These are phyloP conservation scores for Esox niger DNA, from an alignment of 2,113 vertebrate species.

Conservation along the genomic window DNA sequence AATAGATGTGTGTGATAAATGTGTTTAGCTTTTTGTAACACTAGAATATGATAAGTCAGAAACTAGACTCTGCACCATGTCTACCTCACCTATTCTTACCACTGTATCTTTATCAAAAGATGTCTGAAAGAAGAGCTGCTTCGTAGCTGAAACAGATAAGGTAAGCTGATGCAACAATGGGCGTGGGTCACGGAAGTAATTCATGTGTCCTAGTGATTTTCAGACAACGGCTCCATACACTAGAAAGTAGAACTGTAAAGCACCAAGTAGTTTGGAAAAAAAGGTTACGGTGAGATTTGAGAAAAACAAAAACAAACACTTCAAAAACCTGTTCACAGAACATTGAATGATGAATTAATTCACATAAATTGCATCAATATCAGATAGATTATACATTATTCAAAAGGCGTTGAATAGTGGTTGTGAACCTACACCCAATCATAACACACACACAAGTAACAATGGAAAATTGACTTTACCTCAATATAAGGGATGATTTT, in stretches of 20 bases:
- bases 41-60: too few species aligned
- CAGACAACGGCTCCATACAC: background rate
- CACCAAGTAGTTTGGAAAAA: background rate
- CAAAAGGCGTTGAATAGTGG: too few species aligned
- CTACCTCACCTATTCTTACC: background rate
- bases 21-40: too few species aligned
- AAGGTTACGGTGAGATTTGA: slow-evolving; percentile 4
- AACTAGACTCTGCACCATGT: background rate
- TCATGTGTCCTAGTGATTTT: background rate
- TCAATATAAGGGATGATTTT: slow-evolving; percentile 96
- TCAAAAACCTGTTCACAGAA: too few species aligned
- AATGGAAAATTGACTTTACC: slow-evolving; percentile 73
- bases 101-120: background rate
- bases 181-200: background rate
- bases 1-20: too few species aligned
- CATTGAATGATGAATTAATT: too few species aligned
- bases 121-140: background rate
- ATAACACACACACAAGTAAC: background rate
- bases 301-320: too few species aligned
- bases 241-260: background rate
- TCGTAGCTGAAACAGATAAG: background rate
- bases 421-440: background rate
- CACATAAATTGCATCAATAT: too few species aligned
- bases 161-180: background rate
- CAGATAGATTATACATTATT: too few species aligned